Percentiles rank a stretch among this genome's conserved stretches.
Evolutionary conservation across 1,140 invertebrate species (phyloP).

Genomic region (Tribolium castaneum): DNA sequence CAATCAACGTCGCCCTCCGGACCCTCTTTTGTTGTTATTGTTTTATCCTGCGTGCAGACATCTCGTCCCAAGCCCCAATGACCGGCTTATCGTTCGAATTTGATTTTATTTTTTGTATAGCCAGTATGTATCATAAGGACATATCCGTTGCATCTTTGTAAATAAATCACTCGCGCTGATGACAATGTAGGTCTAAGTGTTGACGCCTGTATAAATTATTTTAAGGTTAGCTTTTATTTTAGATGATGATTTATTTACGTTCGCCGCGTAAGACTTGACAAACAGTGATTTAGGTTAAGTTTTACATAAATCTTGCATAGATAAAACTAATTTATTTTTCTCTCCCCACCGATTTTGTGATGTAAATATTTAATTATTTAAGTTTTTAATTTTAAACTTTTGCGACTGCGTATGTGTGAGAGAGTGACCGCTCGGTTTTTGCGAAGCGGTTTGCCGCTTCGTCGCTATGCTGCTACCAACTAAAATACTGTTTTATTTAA

Average conservation of each 20-base stretch:
- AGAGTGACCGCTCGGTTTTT: constrained; percentile 43
- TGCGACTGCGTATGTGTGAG: constrained; percentile 55
- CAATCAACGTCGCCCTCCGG: constrained; percentile 31
- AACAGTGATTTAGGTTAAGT: constrained; percentile 62
- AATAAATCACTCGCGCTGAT: constrained; percentile 50
- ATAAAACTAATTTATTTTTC: constrained; percentile 57
- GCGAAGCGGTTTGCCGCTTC: constrained; percentile 20
- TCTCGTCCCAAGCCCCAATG: constrained; percentile 42
- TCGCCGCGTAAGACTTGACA: constrained; percentile 58
- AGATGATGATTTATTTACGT: constrained; percentile 49
- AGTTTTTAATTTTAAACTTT: constrained; percentile 44
- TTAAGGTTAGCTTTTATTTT: constrained; percentile 50
- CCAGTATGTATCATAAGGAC: constrained; percentile 49
- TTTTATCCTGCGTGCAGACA: constrained; percentile 51
- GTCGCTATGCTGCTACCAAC: constrained; percentile 32
- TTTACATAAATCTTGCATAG: constrained; percentile 56
- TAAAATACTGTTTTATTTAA: constrained; percentile 33
- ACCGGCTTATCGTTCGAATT: not conserved
- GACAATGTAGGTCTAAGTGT: constrained; percentile 50
- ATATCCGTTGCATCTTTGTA: constrained; percentile 62
- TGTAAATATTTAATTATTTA: constrained; percentile 59
- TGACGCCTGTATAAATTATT: constrained; percentile 56
- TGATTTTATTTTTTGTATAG: constrained; percentile 48
- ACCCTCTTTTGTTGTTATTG: constrained; percentile 48
- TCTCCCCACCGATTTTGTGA: constrained; percentile 55